Evolutionary conservation across 2,113 vertebrate genomes (phyloP).

Genomic region (Saccopteryx leptura): DNA sequence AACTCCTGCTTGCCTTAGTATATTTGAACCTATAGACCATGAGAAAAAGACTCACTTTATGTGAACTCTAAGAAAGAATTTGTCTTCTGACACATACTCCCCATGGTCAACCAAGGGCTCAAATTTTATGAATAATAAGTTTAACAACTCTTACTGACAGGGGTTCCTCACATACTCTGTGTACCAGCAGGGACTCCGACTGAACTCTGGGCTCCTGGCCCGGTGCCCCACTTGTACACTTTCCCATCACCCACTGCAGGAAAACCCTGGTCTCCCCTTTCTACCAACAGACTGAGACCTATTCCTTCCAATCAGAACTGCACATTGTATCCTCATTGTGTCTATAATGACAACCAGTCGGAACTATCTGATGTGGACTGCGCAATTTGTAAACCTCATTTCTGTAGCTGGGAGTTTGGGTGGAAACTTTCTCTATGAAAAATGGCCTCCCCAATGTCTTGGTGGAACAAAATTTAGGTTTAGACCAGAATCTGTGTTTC

Average conservation of each 20-base stretch:
- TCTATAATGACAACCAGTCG: background rate
- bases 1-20: background rate
- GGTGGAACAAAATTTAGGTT: no score
- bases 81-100: background rate
- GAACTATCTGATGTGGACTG: background rate
- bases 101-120: background rate
- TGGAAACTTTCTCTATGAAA: background rate
- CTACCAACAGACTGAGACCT: background rate
- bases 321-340: background rate
- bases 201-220: background rate
- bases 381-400: background rate
- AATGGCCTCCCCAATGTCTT: background rate
- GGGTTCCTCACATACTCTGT: background rate
- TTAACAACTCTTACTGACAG: background rate
- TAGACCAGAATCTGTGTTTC: no score
- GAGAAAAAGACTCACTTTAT: background rate
- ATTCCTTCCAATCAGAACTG: background rate
- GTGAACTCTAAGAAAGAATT: background rate
- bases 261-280: background rate
- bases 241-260: no score
- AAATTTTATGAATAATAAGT: background rate
- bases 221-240: background rate
- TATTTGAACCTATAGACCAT: background rate
- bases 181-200: background rate
- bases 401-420: background rate